Percentiles rank a stretch among this genome's conserved stretches.
Conservation (phyloP, 2,888 invertebrate genomes). For the Amblyteles armatorius region DNA sequence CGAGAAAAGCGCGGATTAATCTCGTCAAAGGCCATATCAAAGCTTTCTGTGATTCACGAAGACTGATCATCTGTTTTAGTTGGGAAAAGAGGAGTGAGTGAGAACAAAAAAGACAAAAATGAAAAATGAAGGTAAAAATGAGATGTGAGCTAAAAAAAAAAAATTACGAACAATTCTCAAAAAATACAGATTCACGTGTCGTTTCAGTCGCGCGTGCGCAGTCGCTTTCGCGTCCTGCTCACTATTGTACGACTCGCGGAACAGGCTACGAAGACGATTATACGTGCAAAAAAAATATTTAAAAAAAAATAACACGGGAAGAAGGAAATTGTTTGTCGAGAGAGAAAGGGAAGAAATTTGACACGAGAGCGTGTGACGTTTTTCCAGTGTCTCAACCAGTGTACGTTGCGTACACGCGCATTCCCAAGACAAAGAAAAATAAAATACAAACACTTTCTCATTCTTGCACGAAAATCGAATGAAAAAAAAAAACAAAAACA, state of each 20-base stretch:
- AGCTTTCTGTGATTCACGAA: conserved; percentile 83
- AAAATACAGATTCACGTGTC: conserved; percentile 40
- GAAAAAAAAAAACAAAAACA: conserved; percentile 48
- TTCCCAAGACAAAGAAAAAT: conserved; percentile 34
- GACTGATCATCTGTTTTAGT: conserved; percentile 81
- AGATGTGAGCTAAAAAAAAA: conserved; percentile 15
- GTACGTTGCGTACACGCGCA: conserved; percentile 13
- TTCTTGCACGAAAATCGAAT: conserved; percentile 51
- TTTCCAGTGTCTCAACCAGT: conserved; percentile 21
- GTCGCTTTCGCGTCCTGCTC: conserved; percentile 62
- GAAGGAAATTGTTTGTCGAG: background rate
- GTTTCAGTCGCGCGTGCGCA: conserved; percentile 50
- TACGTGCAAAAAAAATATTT: conserved; percentile 9
- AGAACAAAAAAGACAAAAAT: conserved; percentile 11
- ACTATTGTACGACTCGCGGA: conserved; percentile 64
- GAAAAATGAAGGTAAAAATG: conserved; percentile 11
- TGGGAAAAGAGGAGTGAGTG: conserved; percentile 45
- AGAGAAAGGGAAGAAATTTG: conserved; percentile 40
- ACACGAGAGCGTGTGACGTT: conserved; percentile 21
- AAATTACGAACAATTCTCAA: conserved; percentile 9
- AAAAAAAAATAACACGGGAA: background rate
- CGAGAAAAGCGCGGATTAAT: conserved; percentile 66
- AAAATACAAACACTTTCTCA: conserved; percentile 59
- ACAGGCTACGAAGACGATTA: conserved; percentile 39
- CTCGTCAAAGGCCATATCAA: conserved; percentile 82